Percentiles rank a stretch among this genome's conserved stretches.
Conservation (phyloP, 2,888 invertebrate species). For the Cerceris ruficornis region DNA sequence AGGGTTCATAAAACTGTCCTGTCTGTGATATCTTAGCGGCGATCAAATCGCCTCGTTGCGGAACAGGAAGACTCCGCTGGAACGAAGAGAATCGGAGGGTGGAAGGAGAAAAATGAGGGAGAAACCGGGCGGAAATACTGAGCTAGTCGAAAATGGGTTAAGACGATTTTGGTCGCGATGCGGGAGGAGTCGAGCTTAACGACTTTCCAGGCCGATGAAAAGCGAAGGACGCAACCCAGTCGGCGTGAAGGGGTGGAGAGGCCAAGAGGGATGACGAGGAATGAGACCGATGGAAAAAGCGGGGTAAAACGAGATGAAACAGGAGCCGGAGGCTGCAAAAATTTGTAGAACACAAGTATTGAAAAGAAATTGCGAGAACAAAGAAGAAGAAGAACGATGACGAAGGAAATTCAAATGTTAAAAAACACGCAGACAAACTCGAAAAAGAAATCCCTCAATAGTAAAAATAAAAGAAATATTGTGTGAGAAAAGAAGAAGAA, state of each 20-base stretch:
- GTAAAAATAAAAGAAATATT: no score
- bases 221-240: background rate
- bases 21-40: constrained; percentile 55
- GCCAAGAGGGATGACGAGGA: constrained; percentile 20
- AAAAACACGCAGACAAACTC: no score
- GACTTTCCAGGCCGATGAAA: constrained; percentile 28
- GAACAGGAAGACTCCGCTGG: background rate
- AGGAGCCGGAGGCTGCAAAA: no score
- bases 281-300: constrained; percentile 25
- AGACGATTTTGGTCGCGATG: constrained; percentile 38
- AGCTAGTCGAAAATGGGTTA: constrained; percentile 40
- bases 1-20: constrained; percentile 53
- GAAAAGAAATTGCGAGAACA: no score
- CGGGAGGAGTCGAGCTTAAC: constrained; percentile 32
- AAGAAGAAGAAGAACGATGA: no score
- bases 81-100: background rate
- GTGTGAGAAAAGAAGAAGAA: no score
- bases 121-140: constrained; percentile 29
- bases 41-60: constrained; percentile 24
- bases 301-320: background rate
- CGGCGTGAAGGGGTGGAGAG: background rate
- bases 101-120: background rate
- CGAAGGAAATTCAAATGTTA: no score
- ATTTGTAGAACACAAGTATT: no score
- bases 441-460: no score